Conservation (phyloP, 2,113 vertebrate genomes). For the Setophaga kirtlandii region DNA sequence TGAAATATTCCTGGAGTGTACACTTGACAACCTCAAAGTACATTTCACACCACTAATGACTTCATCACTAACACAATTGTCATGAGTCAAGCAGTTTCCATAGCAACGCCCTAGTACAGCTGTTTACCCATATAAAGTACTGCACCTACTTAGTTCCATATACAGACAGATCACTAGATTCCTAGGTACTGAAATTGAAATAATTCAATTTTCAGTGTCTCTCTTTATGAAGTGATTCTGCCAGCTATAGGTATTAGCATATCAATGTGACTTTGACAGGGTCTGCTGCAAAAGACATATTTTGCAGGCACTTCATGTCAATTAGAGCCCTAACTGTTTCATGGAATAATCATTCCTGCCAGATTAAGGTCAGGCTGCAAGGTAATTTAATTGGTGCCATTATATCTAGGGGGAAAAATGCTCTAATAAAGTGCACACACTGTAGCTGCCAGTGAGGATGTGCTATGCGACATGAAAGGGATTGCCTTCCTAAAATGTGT, state of each 20-base stretch:
- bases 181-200: constrained; percentile 84
- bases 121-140: constrained; percentile 84
- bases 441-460: constrained; percentile 74
- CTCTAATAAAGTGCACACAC: constrained; percentile 79
- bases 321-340: constrained; percentile 85
- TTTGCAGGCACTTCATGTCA: constrained; percentile 86
- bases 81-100: constrained; percentile 85
- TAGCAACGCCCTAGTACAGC: constrained; percentile 78
- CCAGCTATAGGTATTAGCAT: constrained; percentile 85
- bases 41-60: constrained; percentile 84
- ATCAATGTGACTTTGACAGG: constrained; percentile 86
- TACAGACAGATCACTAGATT: constrained; percentile 86
- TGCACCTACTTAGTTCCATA: constrained; percentile 82
- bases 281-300: constrained; percentile 84
- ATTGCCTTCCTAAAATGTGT: constrained; percentile 61
- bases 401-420: constrained; percentile 79
- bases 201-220: constrained; percentile 87
- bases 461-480: constrained; percentile 67
- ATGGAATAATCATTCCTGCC: constrained; percentile 86
- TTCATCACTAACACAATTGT: constrained; percentile 83
- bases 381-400: constrained; percentile 88
- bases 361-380: constrained; percentile 84
- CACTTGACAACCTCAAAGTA: constrained; percentile 84
- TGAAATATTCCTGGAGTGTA: constrained; percentile 85
- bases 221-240: constrained; percentile 84